phyloP scores from a whole-genome alignment of 2,797 vertebrate species.

The Melanotaenia pygmaea region DNA sequence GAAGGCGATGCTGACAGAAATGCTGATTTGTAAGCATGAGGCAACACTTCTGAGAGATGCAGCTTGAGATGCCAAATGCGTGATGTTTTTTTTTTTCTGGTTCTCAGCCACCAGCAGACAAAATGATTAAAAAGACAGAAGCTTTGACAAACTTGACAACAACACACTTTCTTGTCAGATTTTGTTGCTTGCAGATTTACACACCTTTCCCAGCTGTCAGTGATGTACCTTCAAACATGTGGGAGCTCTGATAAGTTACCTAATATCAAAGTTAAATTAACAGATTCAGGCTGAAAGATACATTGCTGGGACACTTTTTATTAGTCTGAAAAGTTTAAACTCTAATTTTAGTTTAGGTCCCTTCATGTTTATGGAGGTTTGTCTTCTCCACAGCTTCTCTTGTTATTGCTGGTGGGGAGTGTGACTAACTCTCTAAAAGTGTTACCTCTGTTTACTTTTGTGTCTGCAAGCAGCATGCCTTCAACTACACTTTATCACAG shows the following conservation, averaged over 20 bases:
- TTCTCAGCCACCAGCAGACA: background rate
- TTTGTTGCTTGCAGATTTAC: background rate
- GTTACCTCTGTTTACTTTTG: constrained; percentile 34
- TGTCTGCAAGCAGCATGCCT: constrained; percentile 21
- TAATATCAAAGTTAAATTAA: fast-evolving
- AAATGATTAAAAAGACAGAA: background rate
- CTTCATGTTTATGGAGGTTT: fast-evolving
- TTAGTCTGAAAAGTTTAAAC: too few species aligned
- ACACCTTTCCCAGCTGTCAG: too few species aligned
- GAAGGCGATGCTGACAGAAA: constrained; percentile 38
- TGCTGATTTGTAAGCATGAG: constrained; percentile 38
- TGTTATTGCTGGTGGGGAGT: constrained; percentile 1
- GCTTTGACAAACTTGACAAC: background rate
- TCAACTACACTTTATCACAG: background rate
- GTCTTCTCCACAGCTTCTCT: background rate
- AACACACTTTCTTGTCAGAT: background rate
- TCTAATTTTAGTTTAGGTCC: background rate
- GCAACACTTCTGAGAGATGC: constrained; percentile 24
- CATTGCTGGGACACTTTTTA: too few species aligned
- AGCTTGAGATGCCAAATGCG: background rate
- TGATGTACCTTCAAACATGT: background rate
- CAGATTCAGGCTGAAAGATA: background rate
- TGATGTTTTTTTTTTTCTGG: background rate
- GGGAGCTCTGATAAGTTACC: background rate
- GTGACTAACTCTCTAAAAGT: constrained; percentile 13